Conservation (phyloP, 2,797 vertebrate species). For the Furcifer pardalis region DNA sequence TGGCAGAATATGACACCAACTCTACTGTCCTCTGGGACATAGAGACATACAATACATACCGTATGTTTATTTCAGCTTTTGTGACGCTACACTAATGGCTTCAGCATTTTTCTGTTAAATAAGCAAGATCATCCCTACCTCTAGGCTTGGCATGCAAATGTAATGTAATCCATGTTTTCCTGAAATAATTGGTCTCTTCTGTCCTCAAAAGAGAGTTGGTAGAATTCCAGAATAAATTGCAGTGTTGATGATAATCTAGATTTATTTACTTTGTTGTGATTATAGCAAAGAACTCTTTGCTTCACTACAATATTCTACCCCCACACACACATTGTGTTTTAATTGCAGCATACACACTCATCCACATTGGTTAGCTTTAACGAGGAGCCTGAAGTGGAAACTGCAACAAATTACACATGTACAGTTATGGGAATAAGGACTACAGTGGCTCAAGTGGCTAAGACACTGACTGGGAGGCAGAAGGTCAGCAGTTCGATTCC, state of each 20-base stretch:
- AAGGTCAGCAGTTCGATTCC: no score
- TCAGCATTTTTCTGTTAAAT: slow-evolving; percentile 80
- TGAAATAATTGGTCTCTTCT: slow-evolving; percentile 73
- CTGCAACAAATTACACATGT: not conserved
- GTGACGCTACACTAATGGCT: slow-evolving; percentile 81
- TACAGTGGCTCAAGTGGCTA: no score
- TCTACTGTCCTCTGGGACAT: slow-evolving; percentile 74
- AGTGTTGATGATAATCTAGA: no score
- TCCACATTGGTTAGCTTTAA: not conserved
- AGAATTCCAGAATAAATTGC: slow-evolving; percentile 73
- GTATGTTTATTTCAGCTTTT: slow-evolving; percentile 78
- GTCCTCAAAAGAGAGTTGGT: slow-evolving; percentile 58
- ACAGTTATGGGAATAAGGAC: no score
- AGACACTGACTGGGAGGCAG: no score
- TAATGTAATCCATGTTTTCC: slow-evolving; percentile 77
- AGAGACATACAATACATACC: slow-evolving; percentile 75
- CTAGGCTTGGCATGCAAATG: slow-evolving; percentile 68
- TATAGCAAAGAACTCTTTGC: no score
- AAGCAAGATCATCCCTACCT: slow-evolving; percentile 60
- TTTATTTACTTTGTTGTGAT: no score
- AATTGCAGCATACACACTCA: not conserved
- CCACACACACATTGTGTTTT: no score
- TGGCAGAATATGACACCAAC: slow-evolving; percentile 79
- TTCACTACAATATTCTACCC: no score
- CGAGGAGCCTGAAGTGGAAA: not conserved